Evolutionary conservation across 2,113 vertebrate genomes (phyloP), one percentile per base, ranked within the genome.

Genomic region (Vulpes lagopus): DNA sequence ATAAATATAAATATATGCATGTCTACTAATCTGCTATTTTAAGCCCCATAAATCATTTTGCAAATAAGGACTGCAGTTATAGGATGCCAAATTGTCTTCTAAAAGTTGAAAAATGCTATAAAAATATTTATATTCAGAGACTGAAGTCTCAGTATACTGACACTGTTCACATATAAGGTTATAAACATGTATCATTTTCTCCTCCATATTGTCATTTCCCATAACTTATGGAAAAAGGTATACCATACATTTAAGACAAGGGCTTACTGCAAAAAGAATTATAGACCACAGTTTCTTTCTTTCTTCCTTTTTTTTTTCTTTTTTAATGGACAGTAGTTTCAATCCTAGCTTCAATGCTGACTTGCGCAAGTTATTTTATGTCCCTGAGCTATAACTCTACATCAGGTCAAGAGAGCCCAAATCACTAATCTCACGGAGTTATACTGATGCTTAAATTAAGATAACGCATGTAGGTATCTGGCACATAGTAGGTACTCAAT

Each of bases 81-180:
- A 82, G 73, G 55, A 96, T 78, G 59, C 20, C 85, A 95, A 92
- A 81, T 71, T 38, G 55, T 81, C 27, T 91, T 83, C 53, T 78
- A 65, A 89, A 71, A 93, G 73, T 25, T 73, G 55, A 95, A 94
- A 93, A 81, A 17, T 78, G 11, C 30, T 92, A 3, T 25, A 80
- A 85, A 96, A 60, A 80, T 79, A 96, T 83, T 78, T 55, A n/a
- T 74, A 73, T 71, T 92, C 90, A 60, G 10, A 95, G 59, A 55
- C 62, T 19, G 25, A 95, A 87, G 53, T n/a, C 14, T 80, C 76
- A 92, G 32, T 60, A 69, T 67, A 73, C 11, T 57, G n/a, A 94
- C 71, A 93, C 16, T 85, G n/a, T 60, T 93, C 53, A 92, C 20
- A 60, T 19, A 53, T 57, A 49, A 85, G 51, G n/a, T 97, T 87